Conservation (phyloP, 2,113 vertebrate species). For the Edolisoma coerulescens region DNA sequence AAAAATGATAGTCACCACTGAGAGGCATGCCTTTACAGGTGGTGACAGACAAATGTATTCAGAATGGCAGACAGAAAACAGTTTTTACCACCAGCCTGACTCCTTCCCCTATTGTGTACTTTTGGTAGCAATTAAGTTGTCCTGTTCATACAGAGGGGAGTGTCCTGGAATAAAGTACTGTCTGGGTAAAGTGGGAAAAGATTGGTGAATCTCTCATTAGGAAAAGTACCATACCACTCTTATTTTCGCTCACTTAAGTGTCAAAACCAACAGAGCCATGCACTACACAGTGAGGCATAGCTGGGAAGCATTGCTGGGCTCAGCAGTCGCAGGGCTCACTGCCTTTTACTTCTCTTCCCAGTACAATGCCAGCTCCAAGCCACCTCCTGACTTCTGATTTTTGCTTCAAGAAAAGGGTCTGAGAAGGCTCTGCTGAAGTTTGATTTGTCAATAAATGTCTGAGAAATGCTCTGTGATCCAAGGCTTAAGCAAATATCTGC, state of each 20-base stretch:
- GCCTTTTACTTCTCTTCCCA: neutral
- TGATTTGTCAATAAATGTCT: neutral
- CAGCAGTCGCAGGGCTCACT: neutral
- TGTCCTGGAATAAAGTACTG: neutral
- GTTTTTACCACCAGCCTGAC: neutral
- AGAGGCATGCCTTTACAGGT: neutral
- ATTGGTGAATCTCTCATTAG: neutral
- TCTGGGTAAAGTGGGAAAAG: neutral
- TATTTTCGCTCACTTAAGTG: neutral
- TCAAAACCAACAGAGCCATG: neutral
- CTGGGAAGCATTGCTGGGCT: neutral
- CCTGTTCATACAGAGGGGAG: neutral
- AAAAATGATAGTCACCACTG: neutral
- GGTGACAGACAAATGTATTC: neutral
- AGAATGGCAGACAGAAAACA: neutral
- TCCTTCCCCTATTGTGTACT: neutral
- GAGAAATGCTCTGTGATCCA: neutral
- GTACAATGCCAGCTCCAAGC: neutral
- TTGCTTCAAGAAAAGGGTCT: neutral
- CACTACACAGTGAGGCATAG: rapidly evolving
- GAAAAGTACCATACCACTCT: neutral
- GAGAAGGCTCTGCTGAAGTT: neutral
- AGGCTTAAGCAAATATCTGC: neutral
- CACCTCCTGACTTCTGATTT: neutral
- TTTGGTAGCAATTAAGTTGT: neutral